These are phyloP conservation scores for Mimas tiliae DNA, from an alignment of 2,888 invertebrate species.

Conservation along the genomic window DNA sequence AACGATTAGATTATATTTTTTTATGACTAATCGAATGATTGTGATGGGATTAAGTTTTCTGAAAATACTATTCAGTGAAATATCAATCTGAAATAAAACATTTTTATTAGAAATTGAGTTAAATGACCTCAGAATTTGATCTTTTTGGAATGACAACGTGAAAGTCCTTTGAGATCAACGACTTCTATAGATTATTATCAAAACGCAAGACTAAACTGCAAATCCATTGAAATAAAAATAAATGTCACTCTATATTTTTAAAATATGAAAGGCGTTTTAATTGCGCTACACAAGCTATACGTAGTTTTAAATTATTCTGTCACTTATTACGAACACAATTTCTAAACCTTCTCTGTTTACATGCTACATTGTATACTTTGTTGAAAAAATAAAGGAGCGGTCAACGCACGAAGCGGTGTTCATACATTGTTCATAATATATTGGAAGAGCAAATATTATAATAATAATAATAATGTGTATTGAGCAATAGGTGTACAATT, in stretches of 20 bases:
- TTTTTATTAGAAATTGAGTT: not conserved
- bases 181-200: not conserved
- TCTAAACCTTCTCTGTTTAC: conserved; percentile 40
- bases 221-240: too few species aligned
- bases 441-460: too few species aligned
- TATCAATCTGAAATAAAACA: not conserved
- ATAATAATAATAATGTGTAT: too few species aligned
- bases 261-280: conserved; percentile 1
- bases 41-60: too few species aligned
- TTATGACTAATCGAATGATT: too few species aligned
- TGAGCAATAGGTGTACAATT: too few species aligned
- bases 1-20: too few species aligned
- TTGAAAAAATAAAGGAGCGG: conserved; percentile 50
- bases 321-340: conserved; percentile 33
- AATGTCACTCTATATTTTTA: not conserved
- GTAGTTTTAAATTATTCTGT: not conserved
- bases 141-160: not conserved
- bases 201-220: not conserved
- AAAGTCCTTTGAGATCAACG: conserved; percentile 1
- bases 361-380: conserved; percentile 37
- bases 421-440: too few species aligned
- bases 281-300: not conserved
- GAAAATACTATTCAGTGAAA: not conserved
- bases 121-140: not conserved
- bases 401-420: conserved; percentile 41